A percentile compares a stretch with the other conserved stretches of the same genome.
Evolutionary conservation across 1,140 invertebrate species (phyloP).

Genomic region (Temnothorax longispinosus): DNA sequence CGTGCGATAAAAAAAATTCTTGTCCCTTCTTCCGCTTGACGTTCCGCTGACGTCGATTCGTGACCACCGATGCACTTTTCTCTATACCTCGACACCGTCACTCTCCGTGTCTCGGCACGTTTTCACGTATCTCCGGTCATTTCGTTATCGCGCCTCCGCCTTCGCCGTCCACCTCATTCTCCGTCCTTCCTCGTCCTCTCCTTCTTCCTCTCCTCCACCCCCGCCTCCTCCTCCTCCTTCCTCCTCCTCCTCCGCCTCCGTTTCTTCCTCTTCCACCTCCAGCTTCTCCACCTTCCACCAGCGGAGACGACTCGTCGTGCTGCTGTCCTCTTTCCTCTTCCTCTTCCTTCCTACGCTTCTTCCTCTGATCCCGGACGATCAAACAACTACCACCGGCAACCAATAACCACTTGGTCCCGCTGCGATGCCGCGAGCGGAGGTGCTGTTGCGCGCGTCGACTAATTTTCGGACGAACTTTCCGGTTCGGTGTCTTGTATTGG

Average conservation of each 20-base stretch:
- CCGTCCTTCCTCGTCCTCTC: constrained; percentile 62
- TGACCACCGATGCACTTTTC: constrained; percentile 47
- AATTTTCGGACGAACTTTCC: constrained; percentile 82
- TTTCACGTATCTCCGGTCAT: constrained; percentile 75
- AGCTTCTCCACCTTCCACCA: constrained; percentile 57
- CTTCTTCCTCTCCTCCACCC: constrained; percentile 43
- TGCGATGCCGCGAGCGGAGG: constrained; percentile 27
- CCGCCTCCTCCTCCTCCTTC: constrained; percentile 53
- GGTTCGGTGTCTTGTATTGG: constrained; percentile 85
- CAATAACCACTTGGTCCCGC: constrained; percentile 38
- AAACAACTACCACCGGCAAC: constrained; percentile 18
- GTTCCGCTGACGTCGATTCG: background rate
- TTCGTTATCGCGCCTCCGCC: constrained; percentile 76
- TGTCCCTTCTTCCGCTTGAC: background rate
- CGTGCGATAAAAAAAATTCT: background rate
- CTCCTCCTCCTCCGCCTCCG: constrained; percentile 27
- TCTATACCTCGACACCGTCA: constrained; percentile 63
- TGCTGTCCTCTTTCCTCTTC: constrained; percentile 55
- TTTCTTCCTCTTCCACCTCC: constrained; percentile 56
- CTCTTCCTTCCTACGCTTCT: constrained; percentile 33
- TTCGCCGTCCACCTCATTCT: constrained; percentile 64
- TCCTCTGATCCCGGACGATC: constrained; percentile 35
- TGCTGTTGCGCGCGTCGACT: constrained; percentile 34
- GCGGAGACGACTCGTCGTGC: constrained; percentile 39
- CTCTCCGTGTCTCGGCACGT: constrained; percentile 70